Percentiles rank a stretch among this genome's conserved stretches.
Conservation (phyloP, 2,113 vertebrate genomes). For the Heptranchias perlo region DNA sequence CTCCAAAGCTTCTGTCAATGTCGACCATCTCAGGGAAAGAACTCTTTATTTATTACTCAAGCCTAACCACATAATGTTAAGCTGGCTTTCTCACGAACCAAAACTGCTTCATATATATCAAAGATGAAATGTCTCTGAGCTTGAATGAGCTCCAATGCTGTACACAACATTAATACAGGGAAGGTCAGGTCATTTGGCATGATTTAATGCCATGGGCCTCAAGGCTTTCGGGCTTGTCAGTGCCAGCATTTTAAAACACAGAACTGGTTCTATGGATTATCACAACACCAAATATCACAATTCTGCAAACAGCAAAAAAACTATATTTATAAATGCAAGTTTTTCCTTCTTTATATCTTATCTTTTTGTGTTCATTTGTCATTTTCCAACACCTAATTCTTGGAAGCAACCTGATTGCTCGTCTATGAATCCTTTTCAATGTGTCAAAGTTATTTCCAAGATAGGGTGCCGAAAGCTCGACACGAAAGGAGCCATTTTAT, state of each 20-base stretch:
- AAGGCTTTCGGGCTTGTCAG: not conserved
- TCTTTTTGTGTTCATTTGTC: not conserved
- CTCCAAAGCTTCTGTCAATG: not conserved
- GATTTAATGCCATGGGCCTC: not conserved
- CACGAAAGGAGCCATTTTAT: too few relatives aligned
- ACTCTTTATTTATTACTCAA: not conserved
- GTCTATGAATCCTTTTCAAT: too few relatives aligned
- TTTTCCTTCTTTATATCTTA: not conserved
- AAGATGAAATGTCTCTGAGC: too few relatives aligned
- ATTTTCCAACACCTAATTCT: too few relatives aligned
- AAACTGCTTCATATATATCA: not conserved
- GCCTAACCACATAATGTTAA: not conserved
- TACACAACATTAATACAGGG: not conserved
- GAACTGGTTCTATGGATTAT: not conserved
- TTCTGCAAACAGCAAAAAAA: not conserved
- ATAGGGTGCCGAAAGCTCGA: too few relatives aligned
- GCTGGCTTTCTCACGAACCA: not conserved
- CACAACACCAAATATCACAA: not conserved
- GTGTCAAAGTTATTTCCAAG: too few relatives aligned
- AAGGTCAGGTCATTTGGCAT: not conserved
- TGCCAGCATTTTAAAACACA: not conserved
- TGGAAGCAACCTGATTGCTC: too few relatives aligned
- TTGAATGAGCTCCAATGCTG: not conserved
- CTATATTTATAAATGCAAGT: not conserved
- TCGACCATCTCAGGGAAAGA: not conserved